Percentiles rank a stretch among this genome's conserved stretches.
Conservation (phyloP, 2,888 invertebrate genomes). For the Diabrotica balteata region DNA sequence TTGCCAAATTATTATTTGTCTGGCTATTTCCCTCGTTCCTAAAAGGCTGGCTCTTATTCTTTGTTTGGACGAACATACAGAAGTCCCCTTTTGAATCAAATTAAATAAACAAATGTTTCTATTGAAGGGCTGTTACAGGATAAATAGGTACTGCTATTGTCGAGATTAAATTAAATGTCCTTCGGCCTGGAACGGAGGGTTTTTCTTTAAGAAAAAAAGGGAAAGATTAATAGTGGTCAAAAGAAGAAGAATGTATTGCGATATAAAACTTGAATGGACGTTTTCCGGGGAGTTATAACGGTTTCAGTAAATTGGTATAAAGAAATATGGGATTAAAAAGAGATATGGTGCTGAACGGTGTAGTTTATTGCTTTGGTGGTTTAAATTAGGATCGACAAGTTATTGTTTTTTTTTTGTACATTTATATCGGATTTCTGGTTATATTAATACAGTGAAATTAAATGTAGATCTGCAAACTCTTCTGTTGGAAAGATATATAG, state of each 20-base stretch:
- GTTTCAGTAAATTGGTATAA: conserved; percentile 12
- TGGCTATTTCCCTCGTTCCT: not conserved
- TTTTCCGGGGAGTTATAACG: conserved; percentile 15
- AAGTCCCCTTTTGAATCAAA: conserved; percentile 32
- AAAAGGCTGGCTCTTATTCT: not conserved
- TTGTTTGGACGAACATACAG: no score
- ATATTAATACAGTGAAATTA: no score
- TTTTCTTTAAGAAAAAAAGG: conserved; percentile 16
- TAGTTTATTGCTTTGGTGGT: no score
- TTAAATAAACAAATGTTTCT: conserved; percentile 39
- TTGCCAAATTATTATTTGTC: conserved; percentile 8
- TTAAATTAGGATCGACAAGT: no score
- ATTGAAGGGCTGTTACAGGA: conserved; percentile 18
- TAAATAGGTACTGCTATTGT: conserved; percentile 29
- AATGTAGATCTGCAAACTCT: no score
- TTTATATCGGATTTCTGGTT: no score
- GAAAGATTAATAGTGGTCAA: conserved; percentile 27
- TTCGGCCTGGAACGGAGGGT: conserved; percentile 4
- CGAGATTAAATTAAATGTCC: conserved; percentile 32
- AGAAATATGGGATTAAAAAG: conserved; percentile 10
- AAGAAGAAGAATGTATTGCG: conserved; percentile 19
- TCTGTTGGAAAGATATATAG: no score
- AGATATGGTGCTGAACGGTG: not conserved
- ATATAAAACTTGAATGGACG: conserved; percentile 20
- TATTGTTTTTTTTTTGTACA: no score